Evolutionary conservation across 2,797 vertebrate species (phyloP), one percentile per base, ranked within the genome.

Genomic region (Danio jaintianensis): DNA sequence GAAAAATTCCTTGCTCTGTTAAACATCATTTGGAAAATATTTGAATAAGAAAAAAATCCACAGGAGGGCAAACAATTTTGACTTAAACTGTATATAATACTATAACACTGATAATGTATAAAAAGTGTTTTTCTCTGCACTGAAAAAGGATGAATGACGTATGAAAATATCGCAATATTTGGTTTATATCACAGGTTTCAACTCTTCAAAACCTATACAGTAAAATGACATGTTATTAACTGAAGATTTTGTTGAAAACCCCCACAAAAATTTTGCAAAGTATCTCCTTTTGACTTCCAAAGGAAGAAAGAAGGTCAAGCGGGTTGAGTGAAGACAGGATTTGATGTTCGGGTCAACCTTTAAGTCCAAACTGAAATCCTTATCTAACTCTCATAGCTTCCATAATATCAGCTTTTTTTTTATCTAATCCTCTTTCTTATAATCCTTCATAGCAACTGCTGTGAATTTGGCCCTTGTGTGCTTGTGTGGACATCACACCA

Each of bases 401-500:
- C 61, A 62, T 36, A 69, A 80, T 36, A 56, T 80, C 53, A 43
- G 71, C 20, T 75, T 58, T 61, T 61, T 67, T 58, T 16, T 13
- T 6, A 64, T 79, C 75, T 58, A 47, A 43, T 58, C 74, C 36
- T 20, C 29, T 52, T 59, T 74, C 64, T 50, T 29, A 48, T 72
- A 40, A 71, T 59, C 78, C 59, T 52, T 38, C 59, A 16, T 52
- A 7, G 13, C 10, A 6, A 11, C 13, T 69, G 18, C 63, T 50
- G 61, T 53, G 56, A 53, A 15, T 53, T 8, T 75, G 18, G 8
- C 59, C 64, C 20, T 56, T 29, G 47, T 76, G 75, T 29, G 38
- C 20, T 56, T 29, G 47, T 76, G 75, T 29, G 38, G 58, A 50
- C 58, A 70, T 85, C 45, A 79, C 73, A 62, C 56, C 36, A 16